Conservation (phyloP, 2,888 invertebrate genomes). For the Geophilus truncorum region DNA sequence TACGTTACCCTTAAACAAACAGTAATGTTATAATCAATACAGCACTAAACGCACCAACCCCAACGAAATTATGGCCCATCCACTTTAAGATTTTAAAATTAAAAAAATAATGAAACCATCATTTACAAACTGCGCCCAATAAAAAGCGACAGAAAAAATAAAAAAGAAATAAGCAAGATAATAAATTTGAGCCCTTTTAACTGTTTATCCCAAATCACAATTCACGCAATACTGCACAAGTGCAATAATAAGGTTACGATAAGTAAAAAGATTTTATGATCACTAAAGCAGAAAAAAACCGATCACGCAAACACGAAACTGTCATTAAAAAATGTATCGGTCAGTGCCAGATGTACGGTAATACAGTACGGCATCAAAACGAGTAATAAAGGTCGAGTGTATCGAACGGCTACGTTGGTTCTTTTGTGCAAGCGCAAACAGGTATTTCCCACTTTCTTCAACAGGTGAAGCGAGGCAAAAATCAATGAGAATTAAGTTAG, state of each 20-base stretch:
- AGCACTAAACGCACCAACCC: too few relatives aligned
- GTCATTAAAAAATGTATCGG: not conserved
- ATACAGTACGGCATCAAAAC: not conserved
- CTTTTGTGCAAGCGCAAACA: slow-evolving; percentile 16
- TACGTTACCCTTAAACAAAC: too few relatives aligned
- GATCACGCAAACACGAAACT: not conserved
- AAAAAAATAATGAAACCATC: too few relatives aligned
- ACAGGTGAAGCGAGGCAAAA: slow-evolving; percentile 25
- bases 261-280: not conserved
- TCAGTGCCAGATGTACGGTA: not conserved
- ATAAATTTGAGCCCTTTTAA: not conserved
- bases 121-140: not conserved
- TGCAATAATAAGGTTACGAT: too few relatives aligned
- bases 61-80: too few relatives aligned
- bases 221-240: not conserved
- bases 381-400: not conserved
- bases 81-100: too few relatives aligned
- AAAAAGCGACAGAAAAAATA: not conserved
- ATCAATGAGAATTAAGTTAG: slow-evolving; percentile 18
- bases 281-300: not conserved
- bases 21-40: too few relatives aligned
- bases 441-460: slow-evolving; percentile 27
- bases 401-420: not conserved
- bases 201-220: not conserved
- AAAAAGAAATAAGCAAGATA: not conserved